A percentile compares a stretch with the other conserved stretches of the same genome.
Conservation (phyloP, 30 jellyfish, hydroid and myxozoan genomes). For the Aurelia sp. region DNA sequence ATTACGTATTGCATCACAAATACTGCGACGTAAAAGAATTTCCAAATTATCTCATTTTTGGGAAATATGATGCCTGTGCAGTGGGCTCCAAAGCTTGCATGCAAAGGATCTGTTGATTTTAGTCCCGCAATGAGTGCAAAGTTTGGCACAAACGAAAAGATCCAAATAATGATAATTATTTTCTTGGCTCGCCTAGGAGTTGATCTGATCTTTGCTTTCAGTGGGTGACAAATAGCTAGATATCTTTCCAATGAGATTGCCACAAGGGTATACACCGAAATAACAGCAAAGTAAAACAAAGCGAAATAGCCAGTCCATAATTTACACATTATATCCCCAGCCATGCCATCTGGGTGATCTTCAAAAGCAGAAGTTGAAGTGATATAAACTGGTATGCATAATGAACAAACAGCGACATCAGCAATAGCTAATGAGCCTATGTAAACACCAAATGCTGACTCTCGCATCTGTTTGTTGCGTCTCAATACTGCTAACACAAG, state of each 20-base stretch:
- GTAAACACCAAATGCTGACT: slow-evolving; percentile 67
- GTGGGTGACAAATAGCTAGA: slow-evolving; percentile 69
- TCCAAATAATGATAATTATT: slow-evolving; percentile 57
- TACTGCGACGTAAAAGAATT: slow-evolving; percentile 30
- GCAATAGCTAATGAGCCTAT: slow-evolving; percentile 62
- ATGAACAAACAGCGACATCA: slow-evolving; percentile 41
- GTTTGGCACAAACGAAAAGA: slow-evolving; percentile 58
- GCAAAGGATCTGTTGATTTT: slow-evolving; percentile 26
- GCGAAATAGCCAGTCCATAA: slow-evolving; percentile 67
- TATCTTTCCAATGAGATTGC: slow-evolving; percentile 75
- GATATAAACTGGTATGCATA: slow-evolving; percentile 62
- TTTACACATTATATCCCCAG: slow-evolving; percentile 81
- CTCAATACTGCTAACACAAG: slow-evolving; percentile 51
- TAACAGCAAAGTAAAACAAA: slow-evolving; percentile 69
- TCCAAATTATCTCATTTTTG: slow-evolving; percentile 32
- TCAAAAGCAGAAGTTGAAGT: slow-evolving; percentile 55
- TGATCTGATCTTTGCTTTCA: slow-evolving; percentile 43
- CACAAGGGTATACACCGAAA: slow-evolving; percentile 79
- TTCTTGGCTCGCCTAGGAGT: slow-evolving; percentile 63
- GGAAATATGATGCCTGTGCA: slow-evolving; percentile 53
- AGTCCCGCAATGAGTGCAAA: slow-evolving; percentile 71
- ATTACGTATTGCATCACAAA: slow-evolving; percentile 65
- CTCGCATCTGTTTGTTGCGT: slow-evolving; percentile 47
- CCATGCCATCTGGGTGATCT: slow-evolving; percentile 59
- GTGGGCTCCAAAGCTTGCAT: slow-evolving; percentile 78